These are phyloP conservation scores for Nineta flava DNA, from an alignment of 2,888 invertebrate species.

Conservation along the genomic window DNA sequence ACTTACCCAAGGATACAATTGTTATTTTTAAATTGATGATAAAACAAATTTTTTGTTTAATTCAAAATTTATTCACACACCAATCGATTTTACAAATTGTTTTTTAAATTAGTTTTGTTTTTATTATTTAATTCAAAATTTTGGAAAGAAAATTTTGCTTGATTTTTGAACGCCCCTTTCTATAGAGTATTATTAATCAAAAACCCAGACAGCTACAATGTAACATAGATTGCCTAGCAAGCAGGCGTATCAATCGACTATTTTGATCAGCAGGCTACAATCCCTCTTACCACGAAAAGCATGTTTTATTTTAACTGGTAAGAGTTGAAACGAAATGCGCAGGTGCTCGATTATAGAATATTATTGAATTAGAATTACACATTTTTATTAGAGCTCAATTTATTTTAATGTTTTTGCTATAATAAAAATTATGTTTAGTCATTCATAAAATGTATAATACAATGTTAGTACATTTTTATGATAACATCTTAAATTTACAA, in stretches of 20 bases:
- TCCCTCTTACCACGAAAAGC: background rate
- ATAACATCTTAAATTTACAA: too few relatives aligned
- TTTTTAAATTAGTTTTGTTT: background rate
- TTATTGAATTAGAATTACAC: background rate
- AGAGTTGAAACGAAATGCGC: too few relatives aligned
- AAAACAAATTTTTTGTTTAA: too few relatives aligned
- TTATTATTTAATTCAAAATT: background rate
- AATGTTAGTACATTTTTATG: too few relatives aligned
- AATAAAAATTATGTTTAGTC: background rate
- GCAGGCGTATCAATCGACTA: conserved; percentile 5
- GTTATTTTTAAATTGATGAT: too few relatives aligned
- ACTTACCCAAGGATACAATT: too few relatives aligned
- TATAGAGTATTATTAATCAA: background rate
- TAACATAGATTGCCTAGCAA: conserved; percentile 6
- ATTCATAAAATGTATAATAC: background rate
- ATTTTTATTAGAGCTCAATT: too few relatives aligned
- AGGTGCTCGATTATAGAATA: background rate
- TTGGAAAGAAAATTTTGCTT: background rate
- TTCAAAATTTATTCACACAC: too few relatives aligned
- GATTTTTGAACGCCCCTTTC: conserved; percentile 1
- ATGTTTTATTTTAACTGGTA: too few relatives aligned
- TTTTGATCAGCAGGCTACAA: background rate
- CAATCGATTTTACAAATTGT: too few relatives aligned
- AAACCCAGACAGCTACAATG: conserved; percentile 6
- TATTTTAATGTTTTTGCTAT: background rate